Conservation (phyloP, 2,888 invertebrate species). For the Apamea sordens region DNA sequence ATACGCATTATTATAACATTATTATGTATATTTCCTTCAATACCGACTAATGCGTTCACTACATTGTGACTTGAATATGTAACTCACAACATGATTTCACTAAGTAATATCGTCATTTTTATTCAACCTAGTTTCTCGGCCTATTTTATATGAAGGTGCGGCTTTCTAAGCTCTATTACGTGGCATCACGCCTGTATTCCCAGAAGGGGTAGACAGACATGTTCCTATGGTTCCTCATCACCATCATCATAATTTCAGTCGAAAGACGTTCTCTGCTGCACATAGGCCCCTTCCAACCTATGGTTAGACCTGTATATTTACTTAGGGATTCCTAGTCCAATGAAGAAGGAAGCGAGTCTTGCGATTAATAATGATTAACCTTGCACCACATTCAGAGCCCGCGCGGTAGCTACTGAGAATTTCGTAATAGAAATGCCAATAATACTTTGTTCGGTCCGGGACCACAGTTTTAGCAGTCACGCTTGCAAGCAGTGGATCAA, state of each 20-base stretch:
- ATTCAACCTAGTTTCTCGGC: slow-evolving; percentile 7
- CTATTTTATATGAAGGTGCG: background rate
- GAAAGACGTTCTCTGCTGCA: background rate
- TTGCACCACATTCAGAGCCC: background rate
- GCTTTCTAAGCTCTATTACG: background rate
- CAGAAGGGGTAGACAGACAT: background rate
- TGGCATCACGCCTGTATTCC: background rate
- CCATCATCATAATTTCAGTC: background rate
- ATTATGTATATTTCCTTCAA: slow-evolving; percentile 37
- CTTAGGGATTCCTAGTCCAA: background rate
- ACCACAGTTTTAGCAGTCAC: background rate
- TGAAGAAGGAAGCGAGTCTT: background rate
- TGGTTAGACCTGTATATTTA: background rate
- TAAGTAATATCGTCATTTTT: slow-evolving; percentile 42
- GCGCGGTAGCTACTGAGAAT: background rate
- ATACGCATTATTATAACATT: background rate
- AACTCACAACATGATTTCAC: slow-evolving; percentile 29
- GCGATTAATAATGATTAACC: background rate
- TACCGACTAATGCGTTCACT: slow-evolving; percentile 49
- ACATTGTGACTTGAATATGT: slow-evolving; percentile 52
- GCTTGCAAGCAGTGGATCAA: background rate
- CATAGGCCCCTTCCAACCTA: background rate
- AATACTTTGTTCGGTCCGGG: background rate
- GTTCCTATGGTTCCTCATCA: background rate
- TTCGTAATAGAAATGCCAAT: background rate